Percentiles rank a stretch among this genome's conserved stretches.
Evolutionary conservation across 2,888 invertebrate genomes (phyloP).

Genomic region (Meteorus cinctellus): DNA sequence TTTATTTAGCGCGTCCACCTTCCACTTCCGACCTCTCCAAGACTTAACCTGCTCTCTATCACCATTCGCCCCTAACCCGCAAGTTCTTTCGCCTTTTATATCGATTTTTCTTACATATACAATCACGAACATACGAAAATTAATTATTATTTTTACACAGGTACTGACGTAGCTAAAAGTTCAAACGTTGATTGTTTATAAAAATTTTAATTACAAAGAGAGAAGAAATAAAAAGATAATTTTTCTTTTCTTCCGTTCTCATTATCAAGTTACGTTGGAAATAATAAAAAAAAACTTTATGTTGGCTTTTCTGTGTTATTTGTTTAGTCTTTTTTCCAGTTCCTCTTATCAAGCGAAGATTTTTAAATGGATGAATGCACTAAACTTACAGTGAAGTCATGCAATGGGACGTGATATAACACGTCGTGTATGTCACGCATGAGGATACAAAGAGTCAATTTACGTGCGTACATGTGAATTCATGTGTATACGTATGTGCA

Average conservation of each 20-base stretch:
- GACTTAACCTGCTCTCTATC: constrained; percentile 16
- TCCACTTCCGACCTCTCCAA: constrained; percentile 32
- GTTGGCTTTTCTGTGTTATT: background rate
- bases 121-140: background rate
- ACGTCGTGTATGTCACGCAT: constrained; percentile 27
- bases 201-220: background rate
- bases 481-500: background rate
- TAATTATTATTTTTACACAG: background rate
- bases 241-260: background rate
- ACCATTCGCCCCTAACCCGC: background rate
- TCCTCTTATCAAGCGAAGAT: background rate
- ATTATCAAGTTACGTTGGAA: background rate
- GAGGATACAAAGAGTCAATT: constrained; percentile 28
- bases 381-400: constrained; percentile 26
- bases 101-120: constrained; percentile 16
- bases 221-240: background rate
- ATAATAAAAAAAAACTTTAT: background rate
- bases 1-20: background rate
- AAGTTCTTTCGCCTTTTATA: background rate
- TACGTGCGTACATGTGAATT: background rate
- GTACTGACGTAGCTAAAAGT: background rate
- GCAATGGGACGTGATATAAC: constrained; percentile 36
- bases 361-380: constrained; percentile 16
- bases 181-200: background rate
- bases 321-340: background rate